phyloP scores from a whole-genome alignment of 2,797 vertebrate species.

The Monodelphis domestica region DNA sequence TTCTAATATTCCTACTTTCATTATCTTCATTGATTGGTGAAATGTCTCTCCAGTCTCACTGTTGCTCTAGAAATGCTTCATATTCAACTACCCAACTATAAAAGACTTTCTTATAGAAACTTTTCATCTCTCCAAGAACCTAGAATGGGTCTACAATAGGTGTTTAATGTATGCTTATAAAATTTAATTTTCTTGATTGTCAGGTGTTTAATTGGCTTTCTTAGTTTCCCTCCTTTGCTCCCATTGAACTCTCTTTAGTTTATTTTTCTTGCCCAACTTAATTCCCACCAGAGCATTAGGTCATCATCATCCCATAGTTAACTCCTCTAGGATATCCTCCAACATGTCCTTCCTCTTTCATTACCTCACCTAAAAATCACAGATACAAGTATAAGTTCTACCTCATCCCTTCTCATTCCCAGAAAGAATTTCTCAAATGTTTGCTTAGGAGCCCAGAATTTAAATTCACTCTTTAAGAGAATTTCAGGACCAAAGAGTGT shows the following conservation, averaged over 20 bases:
- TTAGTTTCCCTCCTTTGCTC: background rate
- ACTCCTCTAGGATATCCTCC: background rate
- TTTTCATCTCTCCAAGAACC: background rate
- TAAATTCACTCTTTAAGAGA: background rate
- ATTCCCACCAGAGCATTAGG: background rate
- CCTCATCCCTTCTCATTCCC: no score
- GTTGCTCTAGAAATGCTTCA: background rate
- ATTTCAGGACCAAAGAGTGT: background rate
- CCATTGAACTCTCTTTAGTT: background rate
- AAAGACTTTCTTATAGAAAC: background rate
- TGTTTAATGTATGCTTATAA: background rate
- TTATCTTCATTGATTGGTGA: background rate
- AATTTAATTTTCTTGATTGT: background rate
- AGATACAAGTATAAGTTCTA: background rate
- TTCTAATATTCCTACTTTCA: background rate
- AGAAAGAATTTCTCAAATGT: background rate
- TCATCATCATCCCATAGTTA: fast-evolving
- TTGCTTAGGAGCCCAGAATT: background rate
- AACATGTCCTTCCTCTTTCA: background rate
- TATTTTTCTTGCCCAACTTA: background rate
- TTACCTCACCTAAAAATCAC: background rate
- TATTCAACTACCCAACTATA: background rate
- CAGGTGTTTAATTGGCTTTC: background rate
- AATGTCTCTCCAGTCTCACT: background rate
- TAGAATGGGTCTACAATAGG: background rate